Evolutionary conservation across 2,888 invertebrate species (phyloP), one percentile per base, ranked within the genome.

Genomic region (Notodromas monacha): DNA sequence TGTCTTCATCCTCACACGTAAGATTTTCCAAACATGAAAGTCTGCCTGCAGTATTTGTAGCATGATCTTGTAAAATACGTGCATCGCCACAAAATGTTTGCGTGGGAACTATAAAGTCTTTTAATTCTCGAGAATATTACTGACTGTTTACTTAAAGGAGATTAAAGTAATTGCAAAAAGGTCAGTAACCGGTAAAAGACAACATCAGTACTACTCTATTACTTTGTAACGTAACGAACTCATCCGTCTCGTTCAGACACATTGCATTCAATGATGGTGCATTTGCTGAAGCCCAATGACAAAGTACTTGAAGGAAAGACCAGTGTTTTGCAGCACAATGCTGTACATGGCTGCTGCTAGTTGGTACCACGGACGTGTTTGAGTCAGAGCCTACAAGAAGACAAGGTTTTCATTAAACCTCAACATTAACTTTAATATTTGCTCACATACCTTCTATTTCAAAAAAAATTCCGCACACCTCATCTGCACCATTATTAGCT

Each of bases 271-370:
- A 21, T 21, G 21, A 21, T n/a, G 21, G 6, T 8, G 21, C 21
- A 21, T 21, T 21, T 21, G 21, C 21, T 21, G 21, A 21, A 21
- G 21, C 21, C 21, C 21, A 21, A 21, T 21, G 21, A 21, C 21
- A n/a, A 21, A 21, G 21, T 21, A 21, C 21, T 21, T 21, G 8
- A n/a, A 21, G 21, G n/a, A 21, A 21, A 21, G 21, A 21, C 21
- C 21, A n/a, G 6, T 21, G 21, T n/a, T 21, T 21, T 21, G 21
- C 21, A 8, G 21, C 21, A 6, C 8, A 6, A 21, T 21, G 21
- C 6, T 8, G 21, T 21, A 21, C 21, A 21, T 21, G 21, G 21
- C 8, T 21, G 21, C n/a, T 21, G 8, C 21, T n/a, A n/a, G n/a
- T 6, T 21, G n/a, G 21, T 21, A 21, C 21, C 21, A n/a, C 6